Percentiles rank a stretch among this genome's conserved stretches.
These are phyloP conservation scores for Calephelis virginiensis DNA, from an alignment of 1,140 invertebrate species.

Conservation along the genomic window DNA sequence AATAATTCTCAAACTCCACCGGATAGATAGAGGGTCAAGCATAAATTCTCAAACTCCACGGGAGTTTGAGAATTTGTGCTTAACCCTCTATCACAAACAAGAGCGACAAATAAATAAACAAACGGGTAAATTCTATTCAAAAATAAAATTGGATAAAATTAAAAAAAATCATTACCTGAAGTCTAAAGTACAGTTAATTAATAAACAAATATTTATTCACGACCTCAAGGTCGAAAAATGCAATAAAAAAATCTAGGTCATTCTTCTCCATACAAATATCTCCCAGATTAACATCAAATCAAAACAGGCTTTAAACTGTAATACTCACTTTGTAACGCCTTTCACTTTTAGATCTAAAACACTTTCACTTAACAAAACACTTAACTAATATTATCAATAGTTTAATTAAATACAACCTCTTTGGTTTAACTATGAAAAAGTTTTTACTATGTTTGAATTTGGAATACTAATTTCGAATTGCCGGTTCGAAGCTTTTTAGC, in stretches of 20 bases:
- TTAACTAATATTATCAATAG: conserved; percentile 11
- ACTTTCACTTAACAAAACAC: conserved; percentile 55
- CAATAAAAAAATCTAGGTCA: conserved; percentile 33
- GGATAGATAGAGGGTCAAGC: too few species aligned
- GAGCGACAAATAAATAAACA: too few species aligned
- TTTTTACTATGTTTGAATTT: conserved; percentile 27
- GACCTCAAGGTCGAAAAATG: conserved; percentile 21
- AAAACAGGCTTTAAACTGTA: conserved; percentile 43
- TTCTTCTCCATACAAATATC: conserved; percentile 39
- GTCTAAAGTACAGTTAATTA: neutral
- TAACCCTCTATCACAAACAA: too few species aligned
- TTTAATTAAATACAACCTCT: conserved; percentile 21
- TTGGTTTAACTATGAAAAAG: conserved; percentile 23
- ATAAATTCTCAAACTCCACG: too few species aligned
- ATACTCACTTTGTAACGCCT: conserved; percentile 51
- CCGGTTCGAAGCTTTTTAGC: conserved; percentile 23
- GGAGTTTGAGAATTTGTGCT: too few species aligned
- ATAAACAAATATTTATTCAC: neutral
- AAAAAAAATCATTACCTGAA: neutral
- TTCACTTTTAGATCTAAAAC: conserved; percentile 62
- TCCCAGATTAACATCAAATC: conserved; percentile 41
- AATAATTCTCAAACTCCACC: too few species aligned
- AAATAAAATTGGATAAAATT: too few species aligned
- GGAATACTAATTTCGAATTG: conserved; percentile 24
- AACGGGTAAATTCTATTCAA: too few species aligned